Base-by-base conservation (phyloP, 2,113 vertebrate genomes). In the Xiphophorus couchianus region DNA sequence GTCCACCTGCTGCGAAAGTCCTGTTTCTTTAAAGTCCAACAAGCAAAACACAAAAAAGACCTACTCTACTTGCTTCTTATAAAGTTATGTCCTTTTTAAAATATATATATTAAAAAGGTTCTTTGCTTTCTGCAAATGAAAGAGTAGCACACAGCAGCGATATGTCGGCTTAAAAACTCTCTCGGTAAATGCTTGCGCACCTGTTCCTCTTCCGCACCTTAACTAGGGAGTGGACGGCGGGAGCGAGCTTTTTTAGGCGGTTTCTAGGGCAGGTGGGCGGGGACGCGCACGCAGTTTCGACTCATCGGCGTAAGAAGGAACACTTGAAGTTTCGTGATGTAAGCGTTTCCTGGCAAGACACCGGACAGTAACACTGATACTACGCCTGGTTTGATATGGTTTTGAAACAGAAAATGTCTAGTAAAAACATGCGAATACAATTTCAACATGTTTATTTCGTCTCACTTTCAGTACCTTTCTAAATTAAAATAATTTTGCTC, bases 261-360 rank as follows among this genome's bases (percentile, higher is more conserved):
- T 88, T 89, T 89, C 90, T 72, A 51, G 9, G 0, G 13, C 84
- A 84, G 87, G 74, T 90, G 86, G 91, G 88, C 83, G 89, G 85
- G 87, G 77, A 86, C 88, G 88, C 76, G 86, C 85, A 84, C 85
- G 75, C 19, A 91, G 94, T 95, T 90, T 95, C 94, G 93, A 82
- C 83, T 78, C 83, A 80, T 84, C 78, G 22, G 62, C 4, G 15
- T 83, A 48, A n/a, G 70, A 9, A 35, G 14, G 13, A 3, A 61
- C 68, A 83, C 78, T 77, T 82, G 78, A 66, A 77, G 92, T 93
- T 89, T 94, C 91, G 28, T 93, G 89, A 94, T 69, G 92, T 89
- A 39, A 83, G 22, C 4, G 48, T 17, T 83, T 71, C 51, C 69
- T 2, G 29, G 22, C 75, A 74, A 60, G 28, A 69, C 8, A 70